Conservation (phyloP, 2,888 invertebrate species). For the Apoda limacodes region DNA sequence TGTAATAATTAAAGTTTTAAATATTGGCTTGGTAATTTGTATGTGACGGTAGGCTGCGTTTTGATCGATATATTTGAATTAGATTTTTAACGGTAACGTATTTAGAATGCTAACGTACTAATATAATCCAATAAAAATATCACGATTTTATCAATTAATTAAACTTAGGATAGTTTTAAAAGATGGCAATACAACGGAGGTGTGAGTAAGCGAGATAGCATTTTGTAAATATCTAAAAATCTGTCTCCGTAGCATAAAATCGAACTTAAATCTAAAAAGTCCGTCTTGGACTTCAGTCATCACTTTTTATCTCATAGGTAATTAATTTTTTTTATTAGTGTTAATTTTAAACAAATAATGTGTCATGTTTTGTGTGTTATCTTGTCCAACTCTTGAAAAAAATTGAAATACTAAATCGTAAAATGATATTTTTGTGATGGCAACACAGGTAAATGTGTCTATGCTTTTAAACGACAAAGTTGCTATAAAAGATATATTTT, state of each 20-base stretch:
- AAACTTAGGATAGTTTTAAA: background rate
- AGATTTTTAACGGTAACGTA: no score
- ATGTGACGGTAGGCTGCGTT: slow-evolving; percentile 20
- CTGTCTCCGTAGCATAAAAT: slow-evolving; percentile 61
- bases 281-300: slow-evolving; percentile 55
- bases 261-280: slow-evolving; percentile 42
- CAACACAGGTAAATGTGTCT: slow-evolving; percentile 32
- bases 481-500: no score
- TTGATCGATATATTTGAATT: slow-evolving; percentile 2
- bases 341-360: slow-evolving; percentile 53
- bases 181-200: slow-evolving; percentile 36
- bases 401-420: slow-evolving; percentile 25
- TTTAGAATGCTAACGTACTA: slow-evolving; percentile 18
- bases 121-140: slow-evolving; percentile 9
- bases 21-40: slow-evolving; percentile 3
- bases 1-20: slow-evolving; percentile 15
- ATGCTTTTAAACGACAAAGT: no score
- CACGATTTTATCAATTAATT: no score
- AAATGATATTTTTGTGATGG: slow-evolving; percentile 26
- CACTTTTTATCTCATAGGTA: slow-evolving; percentile 66
- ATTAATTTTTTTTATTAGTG: slow-evolving; percentile 59
- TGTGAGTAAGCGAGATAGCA: slow-evolving; percentile 55
- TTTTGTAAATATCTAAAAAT: slow-evolving; percentile 62
- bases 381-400: slow-evolving; percentile 28
- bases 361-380: slow-evolving; percentile 49